Percentiles rank a stretch among this genome's conserved stretches.
phyloP scores from a whole-genome alignment of 1,140 invertebrate genomes.

The Lerema accius region DNA sequence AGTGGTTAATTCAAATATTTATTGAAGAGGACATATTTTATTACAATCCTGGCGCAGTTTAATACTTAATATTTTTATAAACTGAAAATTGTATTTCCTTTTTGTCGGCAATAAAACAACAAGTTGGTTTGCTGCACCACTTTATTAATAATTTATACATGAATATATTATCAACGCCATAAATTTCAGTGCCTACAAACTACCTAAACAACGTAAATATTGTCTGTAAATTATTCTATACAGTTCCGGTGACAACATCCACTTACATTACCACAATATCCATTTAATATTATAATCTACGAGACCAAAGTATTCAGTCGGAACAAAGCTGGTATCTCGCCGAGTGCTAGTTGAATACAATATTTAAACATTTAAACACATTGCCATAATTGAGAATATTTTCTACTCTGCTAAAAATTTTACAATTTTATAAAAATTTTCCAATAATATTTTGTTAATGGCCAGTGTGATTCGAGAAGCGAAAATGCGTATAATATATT shows the following conservation, averaged over 20 bases:
- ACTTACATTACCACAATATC: constrained; percentile 49
- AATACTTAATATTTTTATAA: too few relatives aligned
- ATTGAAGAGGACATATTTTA: too few relatives aligned
- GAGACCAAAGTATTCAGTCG: constrained; percentile 35
- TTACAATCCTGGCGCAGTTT: too few relatives aligned
- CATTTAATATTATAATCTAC: constrained; percentile 42
- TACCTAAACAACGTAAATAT: constrained; percentile 81
- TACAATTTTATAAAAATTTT: constrained; percentile 49
- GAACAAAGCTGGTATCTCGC: constrained; percentile 33
- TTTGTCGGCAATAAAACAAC: constrained; percentile 45
- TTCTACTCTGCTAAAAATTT: constrained; percentile 37
- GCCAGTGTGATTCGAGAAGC: too few relatives aligned
- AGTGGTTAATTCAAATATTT: too few relatives aligned
- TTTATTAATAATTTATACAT: constrained; percentile 75
- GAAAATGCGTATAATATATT: too few relatives aligned
- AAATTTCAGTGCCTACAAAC: constrained; percentile 79
- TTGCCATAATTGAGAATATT: constrained; percentile 27
- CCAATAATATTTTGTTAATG: not conserved
- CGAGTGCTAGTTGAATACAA: constrained; percentile 6
- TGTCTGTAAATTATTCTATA: constrained; percentile 75
- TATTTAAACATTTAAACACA: constrained; percentile 18
- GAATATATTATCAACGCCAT: constrained; percentile 79
- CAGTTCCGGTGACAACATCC: constrained; percentile 60
- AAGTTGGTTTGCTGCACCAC: constrained; percentile 55
- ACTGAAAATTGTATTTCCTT: too few relatives aligned